phyloP scores from a whole-genome alignment of 1,140 invertebrate species.

The Thaumatotibia leucotreta region DNA sequence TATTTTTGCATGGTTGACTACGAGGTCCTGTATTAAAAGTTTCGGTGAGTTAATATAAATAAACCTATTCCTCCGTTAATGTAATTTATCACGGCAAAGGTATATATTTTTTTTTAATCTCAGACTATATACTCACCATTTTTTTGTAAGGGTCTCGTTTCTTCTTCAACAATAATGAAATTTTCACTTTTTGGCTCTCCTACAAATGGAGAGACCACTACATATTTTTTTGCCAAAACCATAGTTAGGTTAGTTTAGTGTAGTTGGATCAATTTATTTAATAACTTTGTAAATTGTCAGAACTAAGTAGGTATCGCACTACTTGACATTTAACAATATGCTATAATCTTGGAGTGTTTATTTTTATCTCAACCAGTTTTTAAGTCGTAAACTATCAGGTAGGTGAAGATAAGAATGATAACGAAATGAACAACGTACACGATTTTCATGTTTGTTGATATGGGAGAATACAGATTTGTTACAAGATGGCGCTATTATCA shows the following conservation, averaged over 20 bases:
- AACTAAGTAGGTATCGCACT: not conserved
- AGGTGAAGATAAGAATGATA: not conserved
- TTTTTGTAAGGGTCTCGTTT: conserved; percentile 55
- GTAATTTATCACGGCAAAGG: not conserved
- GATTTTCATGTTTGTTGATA: not conserved
- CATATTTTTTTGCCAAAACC: conserved; percentile 63
- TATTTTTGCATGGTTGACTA: too few species aligned
- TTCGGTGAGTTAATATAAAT: not conserved
- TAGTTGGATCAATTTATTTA: too few species aligned
- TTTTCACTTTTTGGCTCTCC: conserved; percentile 73
- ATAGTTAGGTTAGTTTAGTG: conserved; percentile 28
- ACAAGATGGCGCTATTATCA: not conserved
- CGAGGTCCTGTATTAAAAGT: too few species aligned
- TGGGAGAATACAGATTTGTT: not conserved
- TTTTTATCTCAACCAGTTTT: not conserved
- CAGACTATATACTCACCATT: conserved; percentile 64
- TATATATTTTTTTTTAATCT: not conserved
- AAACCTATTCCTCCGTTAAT: not conserved
- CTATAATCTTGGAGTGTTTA: not conserved
- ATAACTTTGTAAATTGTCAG: not conserved
- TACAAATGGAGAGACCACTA: conserved; percentile 58
- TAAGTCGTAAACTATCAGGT: not conserved
- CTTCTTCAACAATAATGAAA: conserved; percentile 68
- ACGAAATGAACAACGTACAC: not conserved
- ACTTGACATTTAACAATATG: not conserved